A percentile compares a stretch with the other conserved stretches of the same genome.
These are phyloP conservation scores for Chrysocyon brachyurus DNA, from an alignment of 2,797 vertebrate genomes.

Conservation along the genomic window DNA sequence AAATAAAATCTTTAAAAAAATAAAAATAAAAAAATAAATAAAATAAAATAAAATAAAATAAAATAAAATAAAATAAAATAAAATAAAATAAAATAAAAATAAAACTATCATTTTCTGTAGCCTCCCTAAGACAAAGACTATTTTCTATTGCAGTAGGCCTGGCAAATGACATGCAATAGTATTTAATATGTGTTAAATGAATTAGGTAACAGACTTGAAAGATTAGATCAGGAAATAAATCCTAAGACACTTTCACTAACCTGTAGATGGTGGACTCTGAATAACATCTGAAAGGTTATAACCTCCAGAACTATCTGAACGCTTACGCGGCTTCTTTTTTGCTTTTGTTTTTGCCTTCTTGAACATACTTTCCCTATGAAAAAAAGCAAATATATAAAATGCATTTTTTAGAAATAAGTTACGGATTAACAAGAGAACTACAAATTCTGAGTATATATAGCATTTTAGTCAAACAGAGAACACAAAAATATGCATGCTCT, in stretches of 20 bases:
- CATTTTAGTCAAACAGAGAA: conserved; percentile 33
- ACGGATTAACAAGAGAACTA: conserved; percentile 50
- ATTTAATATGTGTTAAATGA: conserved; percentile 4
- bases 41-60: too few relatives aligned
- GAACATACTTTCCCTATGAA: conserved; percentile 92
- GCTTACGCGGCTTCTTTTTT: conserved; percentile 96
- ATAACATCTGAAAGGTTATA: conserved; percentile 97
- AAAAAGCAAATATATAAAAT: conserved; percentile 43
- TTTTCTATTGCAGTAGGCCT: neutral
- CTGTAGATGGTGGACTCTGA: conserved; percentile 94
- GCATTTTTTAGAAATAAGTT: neutral
- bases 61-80: too few relatives aligned
- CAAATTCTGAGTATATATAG: neutral
- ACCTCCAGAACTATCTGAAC: conserved; percentile 97
- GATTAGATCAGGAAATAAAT: neutral
- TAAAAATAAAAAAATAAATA: too few relatives aligned
- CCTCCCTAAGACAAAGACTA: neutral
- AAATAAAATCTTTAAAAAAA: too few relatives aligned
- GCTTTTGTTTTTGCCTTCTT: conserved; percentile 96
- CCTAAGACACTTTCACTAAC: conserved; percentile 87
- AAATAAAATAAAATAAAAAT: neutral
- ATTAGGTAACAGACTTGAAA: conserved; percentile 7
- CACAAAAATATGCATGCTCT: neutral
- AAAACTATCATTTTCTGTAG: neutral
- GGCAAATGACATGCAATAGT: neutral